These are phyloP conservation scores for Trichogramma dendrolimi DNA, from an alignment of 2,888 invertebrate genomes.

Conservation along the genomic window DNA sequence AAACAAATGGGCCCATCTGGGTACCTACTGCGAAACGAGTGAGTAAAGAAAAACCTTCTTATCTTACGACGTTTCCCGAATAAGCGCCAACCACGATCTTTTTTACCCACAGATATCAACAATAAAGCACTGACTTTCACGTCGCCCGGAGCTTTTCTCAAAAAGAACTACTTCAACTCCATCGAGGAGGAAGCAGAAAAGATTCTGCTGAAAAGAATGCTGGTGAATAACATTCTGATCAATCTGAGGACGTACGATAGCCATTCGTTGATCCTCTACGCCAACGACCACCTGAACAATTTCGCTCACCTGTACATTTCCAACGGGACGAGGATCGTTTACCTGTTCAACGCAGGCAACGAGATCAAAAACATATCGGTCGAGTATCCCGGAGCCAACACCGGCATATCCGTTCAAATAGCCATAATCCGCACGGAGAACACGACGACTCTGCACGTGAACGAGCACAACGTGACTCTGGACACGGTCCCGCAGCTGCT, in stretches of 20 bases:
- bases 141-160: slow-evolving; percentile 72
- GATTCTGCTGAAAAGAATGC: slow-evolving; percentile 64
- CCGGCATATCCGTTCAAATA: slow-evolving; percentile 81
- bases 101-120: slow-evolving; percentile 71
- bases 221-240: slow-evolving; percentile 77
- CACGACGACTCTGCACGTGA: slow-evolving; percentile 75
- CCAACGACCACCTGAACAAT: slow-evolving; percentile 89
- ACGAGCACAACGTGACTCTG: slow-evolving; percentile 69
- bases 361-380: slow-evolving; percentile 77
- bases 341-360: slow-evolving; percentile 77
- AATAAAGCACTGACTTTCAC: slow-evolving; percentile 84
- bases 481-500: slow-evolving; percentile 67
- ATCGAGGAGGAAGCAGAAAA: slow-evolving; percentile 62
- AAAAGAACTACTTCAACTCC: slow-evolving; percentile 69
- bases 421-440: slow-evolving; percentile 74
- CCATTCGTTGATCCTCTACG: slow-evolving; percentile 79
- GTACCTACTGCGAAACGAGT: slow-evolving; percentile 88
- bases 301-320: slow-evolving; percentile 85
- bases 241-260: slow-evolving; percentile 84
- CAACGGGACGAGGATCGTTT: slow-evolving; percentile 74
- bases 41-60: slow-evolving; percentile 48
- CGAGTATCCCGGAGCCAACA: slow-evolving; percentile 69
- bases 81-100: not conserved
- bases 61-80: not conserved
- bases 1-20: slow-evolving; percentile 89